Conservation (phyloP, 2,797 vertebrate genomes). For the Ambastaia sidthimunki region DNA sequence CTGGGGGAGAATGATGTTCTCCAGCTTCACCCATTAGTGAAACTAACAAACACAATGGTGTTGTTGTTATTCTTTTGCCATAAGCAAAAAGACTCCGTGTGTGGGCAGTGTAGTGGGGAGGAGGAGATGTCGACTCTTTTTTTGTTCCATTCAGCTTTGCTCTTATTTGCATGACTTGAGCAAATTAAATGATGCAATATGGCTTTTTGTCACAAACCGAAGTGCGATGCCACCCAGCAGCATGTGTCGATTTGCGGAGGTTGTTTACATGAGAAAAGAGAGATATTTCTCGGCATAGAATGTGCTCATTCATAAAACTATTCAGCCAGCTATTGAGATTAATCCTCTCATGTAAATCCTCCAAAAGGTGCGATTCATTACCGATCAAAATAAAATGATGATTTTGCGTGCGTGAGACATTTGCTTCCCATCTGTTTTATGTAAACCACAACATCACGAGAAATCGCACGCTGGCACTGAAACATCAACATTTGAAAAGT, state of each 20-base stretch:
- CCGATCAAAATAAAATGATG: neutral
- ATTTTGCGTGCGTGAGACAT: neutral
- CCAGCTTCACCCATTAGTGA: constrained; percentile 99
- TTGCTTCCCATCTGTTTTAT: constrained; percentile 24
- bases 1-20: constrained; percentile 98
- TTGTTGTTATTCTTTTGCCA: constrained; percentile 99
- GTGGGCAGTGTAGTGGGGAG: constrained; percentile 99
- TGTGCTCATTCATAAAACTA: constrained; percentile 54
- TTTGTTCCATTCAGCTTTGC: constrained; percentile 92
- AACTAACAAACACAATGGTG: constrained; percentile 99
- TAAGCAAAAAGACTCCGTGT: constrained; percentile 99
- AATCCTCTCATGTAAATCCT: constrained; percentile 6
- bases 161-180: constrained; percentile 99
- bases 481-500: constrained; percentile 21
- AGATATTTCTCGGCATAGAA: constrained; percentile 82
- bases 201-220: constrained; percentile 97
- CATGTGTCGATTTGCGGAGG: constrained; percentile 90
- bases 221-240: constrained; percentile 99
- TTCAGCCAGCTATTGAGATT: constrained; percentile 1
- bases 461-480: constrained; percentile 13
- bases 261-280: constrained; percentile 97
- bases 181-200: constrained; percentile 99
- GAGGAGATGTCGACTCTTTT: constrained; percentile 97
- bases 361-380: constrained; percentile 12
- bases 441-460: neutral